Evolutionary conservation across 2,888 invertebrate genomes (phyloP).

Genomic region (Drosophila helvetica): DNA sequence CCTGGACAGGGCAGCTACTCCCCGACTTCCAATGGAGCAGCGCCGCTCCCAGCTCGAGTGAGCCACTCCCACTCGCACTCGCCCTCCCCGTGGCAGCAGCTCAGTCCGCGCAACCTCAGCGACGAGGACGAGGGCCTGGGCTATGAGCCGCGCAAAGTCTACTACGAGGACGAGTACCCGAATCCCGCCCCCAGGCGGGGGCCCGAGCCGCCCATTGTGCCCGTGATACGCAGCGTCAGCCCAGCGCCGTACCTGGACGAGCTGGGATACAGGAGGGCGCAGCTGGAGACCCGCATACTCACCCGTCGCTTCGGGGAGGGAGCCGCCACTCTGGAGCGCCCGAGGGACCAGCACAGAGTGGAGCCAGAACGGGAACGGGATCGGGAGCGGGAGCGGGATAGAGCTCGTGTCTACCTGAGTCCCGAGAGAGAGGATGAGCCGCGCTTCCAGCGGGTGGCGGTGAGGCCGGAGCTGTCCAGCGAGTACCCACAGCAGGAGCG

Average conservation of each 20-base stretch:
- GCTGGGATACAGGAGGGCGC: slow-evolving; percentile 89
- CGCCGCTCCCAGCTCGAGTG: slow-evolving; percentile 71
- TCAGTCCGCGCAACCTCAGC: slow-evolving; percentile 85
- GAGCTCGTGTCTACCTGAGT: slow-evolving; percentile 18
- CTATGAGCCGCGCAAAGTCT: slow-evolving; percentile 86
- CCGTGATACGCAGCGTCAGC: slow-evolving; percentile 86
- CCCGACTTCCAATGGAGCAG: slow-evolving; percentile 47
- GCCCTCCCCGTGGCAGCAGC: slow-evolving; percentile 82
- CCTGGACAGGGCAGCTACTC: slow-evolving; percentile 51
- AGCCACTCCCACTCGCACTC: slow-evolving; percentile 73
- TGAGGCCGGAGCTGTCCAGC: slow-evolving; percentile 75
- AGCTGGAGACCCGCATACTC: slow-evolving; percentile 90
- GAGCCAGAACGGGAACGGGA: slow-evolving; percentile 33
- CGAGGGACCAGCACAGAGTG: slow-evolving; percentile 58
- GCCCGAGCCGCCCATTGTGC: slow-evolving; percentile 87
- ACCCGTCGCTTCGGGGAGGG: slow-evolving; percentile 85
- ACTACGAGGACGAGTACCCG: slow-evolving; percentile 82
- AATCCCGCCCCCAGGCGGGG: slow-evolving; percentile 43
- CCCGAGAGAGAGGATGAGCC: slow-evolving; percentile 51
- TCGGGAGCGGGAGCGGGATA: slow-evolving; percentile 17
- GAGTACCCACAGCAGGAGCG: slow-evolving; percentile 79
- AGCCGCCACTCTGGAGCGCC: slow-evolving; percentile 83
- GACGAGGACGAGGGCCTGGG: slow-evolving; percentile 93
- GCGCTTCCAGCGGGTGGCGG: slow-evolving; percentile 61
- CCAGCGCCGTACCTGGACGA: slow-evolving; percentile 84